Evolutionary conservation across 2,113 vertebrate species (phyloP), one percentile per base, ranked within the genome.

Genomic region (Arenaria interpres): DNA sequence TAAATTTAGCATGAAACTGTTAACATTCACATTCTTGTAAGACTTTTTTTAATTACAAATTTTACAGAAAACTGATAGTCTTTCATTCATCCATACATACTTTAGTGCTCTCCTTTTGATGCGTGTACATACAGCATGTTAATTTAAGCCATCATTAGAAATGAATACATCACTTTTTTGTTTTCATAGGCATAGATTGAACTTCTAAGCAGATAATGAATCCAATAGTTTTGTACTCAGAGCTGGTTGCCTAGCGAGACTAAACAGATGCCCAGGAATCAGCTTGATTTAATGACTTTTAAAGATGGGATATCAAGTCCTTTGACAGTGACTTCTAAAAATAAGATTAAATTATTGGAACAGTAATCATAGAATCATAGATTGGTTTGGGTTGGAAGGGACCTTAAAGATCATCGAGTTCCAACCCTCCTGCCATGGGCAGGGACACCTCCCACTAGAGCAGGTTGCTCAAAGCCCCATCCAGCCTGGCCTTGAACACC

Each of bases 271-370:
- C 30, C 72, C 41, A n/a, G 69, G 84, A 81, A 56, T 71, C 62
- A 72, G 17, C 24, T 81, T 54, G 64, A 43, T 75, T 50, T 79
- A 96, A 87, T 94, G 86, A 60, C 57, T 97, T 87, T 89, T 88
- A 80, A 90, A 88, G 63, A 15, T 33, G 54, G 37, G n/a, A 7
- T 77, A 80, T 37, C 81, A 66, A 45, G 28, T 56, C 53, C 62
- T 95, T 78, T 94, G 59, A 45, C 41, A n/a, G 19, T 80, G 67
- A 23, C 62, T 88, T 93, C 22, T 78, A 41, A 91, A 82, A 83
- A 7, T 32, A 82, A 72, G 27, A 32, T 82, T 85, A 62, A 89
- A 50, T 79, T 83, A 66, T 12, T 91, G 72, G 66, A 91, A 14
- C 45, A 46, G 11, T 62, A 62, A 85, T 54, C 53, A 30, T 54